Evolutionary conservation across 2,797 vertebrate genomes (phyloP).

Genomic region (Melanogrammus aeglefinus): DNA sequence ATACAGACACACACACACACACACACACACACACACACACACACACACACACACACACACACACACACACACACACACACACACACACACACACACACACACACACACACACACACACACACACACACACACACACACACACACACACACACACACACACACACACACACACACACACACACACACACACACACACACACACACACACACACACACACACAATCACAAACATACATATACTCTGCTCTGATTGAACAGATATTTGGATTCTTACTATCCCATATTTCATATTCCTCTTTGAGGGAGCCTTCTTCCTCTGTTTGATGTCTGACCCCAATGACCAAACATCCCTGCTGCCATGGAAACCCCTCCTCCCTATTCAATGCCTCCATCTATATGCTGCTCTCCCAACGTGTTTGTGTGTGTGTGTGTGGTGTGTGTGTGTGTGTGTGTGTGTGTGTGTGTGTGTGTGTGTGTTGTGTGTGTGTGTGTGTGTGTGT

Average conservation of each 20-base stretch:
- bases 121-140: too few species aligned
- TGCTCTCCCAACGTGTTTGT: too few species aligned
- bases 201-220: conserved; percentile 23
- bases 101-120: conserved; percentile 29
- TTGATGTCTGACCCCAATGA: conserved; percentile 55
- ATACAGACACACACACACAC: not conserved
- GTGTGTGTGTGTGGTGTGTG: conserved; percentile 3
- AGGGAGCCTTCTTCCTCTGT: conserved; percentile 45
- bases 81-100: conserved; percentile 18
- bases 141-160: too few species aligned
- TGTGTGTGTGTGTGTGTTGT: conserved; percentile 17
- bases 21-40: conserved; percentile 22
- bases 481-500: too few species aligned
- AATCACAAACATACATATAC: conserved; percentile 6
- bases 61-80: conserved; percentile 22
- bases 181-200: too few species aligned
- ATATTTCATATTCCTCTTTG: conserved; percentile 47
- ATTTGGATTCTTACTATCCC: conserved; percentile 51
- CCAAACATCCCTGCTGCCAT: conserved; percentile 10
- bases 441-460: conserved; percentile 25
- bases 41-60: conserved; percentile 8
- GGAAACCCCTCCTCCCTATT: too few species aligned
- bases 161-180: too few species aligned
- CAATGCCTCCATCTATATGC: conserved; percentile 13
- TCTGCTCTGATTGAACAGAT: conserved; percentile 43